Evolutionary conservation across 2,888 invertebrate genomes (phyloP), one percentile per base, ranked within the genome.

Genomic region (Noctua janthina): DNA sequence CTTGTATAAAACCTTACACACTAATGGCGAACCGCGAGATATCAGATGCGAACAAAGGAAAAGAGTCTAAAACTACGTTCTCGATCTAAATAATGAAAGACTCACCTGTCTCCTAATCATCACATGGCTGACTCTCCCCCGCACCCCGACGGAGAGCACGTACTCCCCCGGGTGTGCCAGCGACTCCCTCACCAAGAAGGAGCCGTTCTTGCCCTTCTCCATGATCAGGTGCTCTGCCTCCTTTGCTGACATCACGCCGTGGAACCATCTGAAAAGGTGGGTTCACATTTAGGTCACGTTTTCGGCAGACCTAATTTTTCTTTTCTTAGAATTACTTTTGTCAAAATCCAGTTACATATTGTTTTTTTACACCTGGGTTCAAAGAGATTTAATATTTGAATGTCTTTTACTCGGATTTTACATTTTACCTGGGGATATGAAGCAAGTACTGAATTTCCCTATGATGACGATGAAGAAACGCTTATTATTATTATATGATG

Each of bases 91-190:
- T 17, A 64, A 35, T 64, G 3, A 17, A 49, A 54, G 35, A 83
- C 93, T 92, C 20, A 96, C 96, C 94, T 98, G 98, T 94, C 98
- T 98, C 90, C 99, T 97, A 91, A 99, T 99, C 98, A 99, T 99
- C 90, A 99, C 99, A 95, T 99, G 99, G 79, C 99, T 99, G 91
- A 99, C 99, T 93, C 98, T 98, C 92, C 99, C 99, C 89, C 99
- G 99, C 70, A 99, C 99, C 81, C 99, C 98, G 73, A 99, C 99
- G 11, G 99, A 99, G 78, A 99, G 97, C 75, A 99, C 99, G 96
- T 98, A 99, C 97, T 99, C 99, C 75, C 99, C 99, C 56, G 99
- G 99, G 95, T 99, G 99, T 92, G 99, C 98, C 95, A 99, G 99
- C 91, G 99, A 99, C 97, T 99, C 99, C 81, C 99, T 98, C 77